Evolutionary conservation across 2,797 vertebrate genomes (phyloP).

Genomic region (Phoeniculus purpureus): DNA sequence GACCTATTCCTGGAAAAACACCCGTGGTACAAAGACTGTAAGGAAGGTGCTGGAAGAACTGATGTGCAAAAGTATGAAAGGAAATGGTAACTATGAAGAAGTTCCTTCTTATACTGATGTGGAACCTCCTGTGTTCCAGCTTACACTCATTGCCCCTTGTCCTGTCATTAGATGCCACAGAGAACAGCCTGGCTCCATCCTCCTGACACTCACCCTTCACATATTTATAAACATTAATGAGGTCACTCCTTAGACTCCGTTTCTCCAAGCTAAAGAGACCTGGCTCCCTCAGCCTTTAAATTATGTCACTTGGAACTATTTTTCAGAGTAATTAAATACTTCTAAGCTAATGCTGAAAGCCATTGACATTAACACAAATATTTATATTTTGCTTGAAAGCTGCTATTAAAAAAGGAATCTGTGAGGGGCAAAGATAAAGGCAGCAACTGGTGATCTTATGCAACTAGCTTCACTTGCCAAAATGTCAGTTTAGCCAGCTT

Average conservation of each 20-base stretch:
- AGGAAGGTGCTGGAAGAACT: conserved; percentile 66
- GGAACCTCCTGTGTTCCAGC: too few species aligned
- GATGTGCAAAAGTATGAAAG: conserved; percentile 71
- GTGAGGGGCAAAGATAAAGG: neutral
- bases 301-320: neutral
- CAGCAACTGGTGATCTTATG: neutral
- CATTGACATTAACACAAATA: neutral
- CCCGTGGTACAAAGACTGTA: conserved; percentile 40
- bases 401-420: neutral
- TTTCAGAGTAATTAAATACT: neutral
- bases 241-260: too few species aligned
- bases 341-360: neutral
- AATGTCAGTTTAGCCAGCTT: neutral
- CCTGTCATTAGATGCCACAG: too few species aligned
- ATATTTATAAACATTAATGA: too few species aligned
- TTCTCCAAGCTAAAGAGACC: too few species aligned
- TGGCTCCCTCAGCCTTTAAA: neutral
- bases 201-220: too few species aligned
- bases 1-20: conserved; percentile 70
- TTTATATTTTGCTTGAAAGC: neutral
- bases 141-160: too few species aligned
- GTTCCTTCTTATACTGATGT: too few species aligned
- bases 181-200: too few species aligned
- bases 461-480: neutral
- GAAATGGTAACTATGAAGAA: conserved; percentile 46